Base-by-base conservation (phyloP, 2,797 vertebrate species). In the Discoglossus pictus region DNA sequence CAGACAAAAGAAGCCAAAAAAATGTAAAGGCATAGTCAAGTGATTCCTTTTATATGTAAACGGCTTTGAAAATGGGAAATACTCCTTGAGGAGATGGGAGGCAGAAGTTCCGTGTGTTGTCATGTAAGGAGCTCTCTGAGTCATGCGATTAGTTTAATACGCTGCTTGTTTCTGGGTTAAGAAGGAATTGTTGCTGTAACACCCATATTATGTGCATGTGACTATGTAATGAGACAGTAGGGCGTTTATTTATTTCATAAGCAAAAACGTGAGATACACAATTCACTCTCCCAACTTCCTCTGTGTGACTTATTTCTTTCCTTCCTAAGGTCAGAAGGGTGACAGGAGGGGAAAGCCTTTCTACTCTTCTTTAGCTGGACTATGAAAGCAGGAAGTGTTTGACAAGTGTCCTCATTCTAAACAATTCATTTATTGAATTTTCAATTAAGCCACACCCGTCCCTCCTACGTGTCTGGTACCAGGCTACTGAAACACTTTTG, bases 281-380 rank as follows among this genome's bases (percentile, higher is more conserved):
- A 67, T 9, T 54, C 67, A 23, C 42, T 56, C 10, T 27, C 42
- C 59, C 10, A 35, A 70, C 67, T 69, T 70, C 67, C 59, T 70
- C 23, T 40, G 39, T 15, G 36, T 34, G 55, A 68, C 20, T 51
- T 35, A n/a, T n/a, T 9, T 7, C 51, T 55, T 62, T 43, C 59
- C 42, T 63, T 61, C 59, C 59, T 42, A 18, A 47, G 59, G 59
- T 62, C 59, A 62, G 17, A 27, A 43, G 23, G 23, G 23, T 54
- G 21, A 21, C 17, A 24, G 39, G 27, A 36, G 56, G 38, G 27
- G 27, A 4, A 31, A 10, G 9, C 8, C 21, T 27, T 7, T 15
- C 17, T 39, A n/a, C 40, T 25, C 4, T 17, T 10, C 39, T 27
- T 20, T 44, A 8, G 9, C 17, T 18, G 42, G 15, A 18, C 42